Evolutionary conservation across 2,113 vertebrate species (phyloP).

Genomic region (Actenoides lindsayi): DNA sequence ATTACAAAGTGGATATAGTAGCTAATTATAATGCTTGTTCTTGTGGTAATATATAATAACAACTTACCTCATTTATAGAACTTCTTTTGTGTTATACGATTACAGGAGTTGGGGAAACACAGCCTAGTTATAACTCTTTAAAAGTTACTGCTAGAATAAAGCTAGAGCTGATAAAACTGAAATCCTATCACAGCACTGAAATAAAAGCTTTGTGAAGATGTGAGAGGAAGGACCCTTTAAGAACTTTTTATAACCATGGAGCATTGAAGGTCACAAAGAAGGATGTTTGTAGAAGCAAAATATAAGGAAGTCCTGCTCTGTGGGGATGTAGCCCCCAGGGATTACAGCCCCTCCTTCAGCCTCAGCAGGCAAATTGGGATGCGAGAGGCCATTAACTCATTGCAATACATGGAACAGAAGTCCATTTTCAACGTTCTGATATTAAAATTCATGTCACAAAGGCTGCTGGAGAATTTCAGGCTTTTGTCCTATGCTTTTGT

Average conservation of each 20-base stretch:
- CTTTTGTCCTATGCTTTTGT: neutral
- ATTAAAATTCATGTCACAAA: neutral
- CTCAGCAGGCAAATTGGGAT: neutral
- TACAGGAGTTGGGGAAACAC: neutral
- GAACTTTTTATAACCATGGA: neutral
- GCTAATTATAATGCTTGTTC: constrained; percentile 25
- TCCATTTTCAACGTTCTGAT: neutral
- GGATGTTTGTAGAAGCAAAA: neutral
- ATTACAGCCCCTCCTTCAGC: neutral
- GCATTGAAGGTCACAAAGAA: neutral
- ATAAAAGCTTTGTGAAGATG: constrained; percentile 22
- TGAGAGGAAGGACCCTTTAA: neutral
- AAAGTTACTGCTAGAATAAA: constrained; percentile 30
- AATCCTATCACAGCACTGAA: constrained; percentile 14
- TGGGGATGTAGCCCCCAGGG: accelerated
- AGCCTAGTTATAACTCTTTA: constrained; percentile 26
- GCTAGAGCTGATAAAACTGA: constrained; percentile 13
- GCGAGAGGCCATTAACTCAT: accelerated
- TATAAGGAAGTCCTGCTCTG: neutral
- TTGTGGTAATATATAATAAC: constrained; percentile 42
- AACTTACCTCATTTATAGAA: constrained; percentile 41
- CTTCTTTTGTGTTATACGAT: constrained; percentile 25
- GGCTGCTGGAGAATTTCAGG: neutral
- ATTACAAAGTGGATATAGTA: constrained; percentile 35
- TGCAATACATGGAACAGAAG: neutral